Evolutionary conservation across 92 coral and sea anemone species (phyloP), one percentile per base, ranked within the genome.

Genomic region (Paragorgia papillata): DNA sequence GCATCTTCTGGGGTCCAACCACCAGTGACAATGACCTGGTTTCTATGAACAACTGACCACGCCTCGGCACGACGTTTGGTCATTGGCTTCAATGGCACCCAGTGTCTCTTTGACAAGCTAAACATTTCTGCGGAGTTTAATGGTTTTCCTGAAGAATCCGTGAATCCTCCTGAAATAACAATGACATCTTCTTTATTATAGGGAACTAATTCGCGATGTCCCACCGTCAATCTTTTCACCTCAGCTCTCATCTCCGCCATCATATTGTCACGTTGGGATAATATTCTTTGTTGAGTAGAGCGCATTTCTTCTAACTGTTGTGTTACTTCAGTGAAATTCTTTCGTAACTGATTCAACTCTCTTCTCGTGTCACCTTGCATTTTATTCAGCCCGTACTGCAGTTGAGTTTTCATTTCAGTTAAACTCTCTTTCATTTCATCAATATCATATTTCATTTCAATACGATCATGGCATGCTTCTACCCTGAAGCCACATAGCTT

Each of bases 41-140:
- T 28, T 46, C 29, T 12, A 32, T 49, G 46, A 9, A 28, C 26
- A 17, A 48, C 35, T 24, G 76, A 44, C 31, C 37, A 25, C 20
- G 76, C 76, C 21, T 14, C 7, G 22, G 34, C 8, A 48, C 43
- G 60, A 28, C 60, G 19, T 27, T n/a, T 49, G 2, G 7, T 13
- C 60, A 69, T 46, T 25, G 59, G 58, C 3, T 50, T 46, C 1
- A 69, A 10, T 9, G 32, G 50, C 25, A 35, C 19, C 76, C 76
- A 69, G 26, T 8, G 31, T 25, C 32, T 69, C 60, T 46, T 51
- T 21, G 20, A 0, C 76, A 37, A 46, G 43, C 28, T 19, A 22
- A 46, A 69, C 22, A 69, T 69, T 49, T 69, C 76, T 22, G 46
- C 76, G 46, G 76, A 69, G 32, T 69, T 69, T 6, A 22, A 17